Conservation (phyloP, 2,797 vertebrate species). For the Pseudochromis fuscus region DNA sequence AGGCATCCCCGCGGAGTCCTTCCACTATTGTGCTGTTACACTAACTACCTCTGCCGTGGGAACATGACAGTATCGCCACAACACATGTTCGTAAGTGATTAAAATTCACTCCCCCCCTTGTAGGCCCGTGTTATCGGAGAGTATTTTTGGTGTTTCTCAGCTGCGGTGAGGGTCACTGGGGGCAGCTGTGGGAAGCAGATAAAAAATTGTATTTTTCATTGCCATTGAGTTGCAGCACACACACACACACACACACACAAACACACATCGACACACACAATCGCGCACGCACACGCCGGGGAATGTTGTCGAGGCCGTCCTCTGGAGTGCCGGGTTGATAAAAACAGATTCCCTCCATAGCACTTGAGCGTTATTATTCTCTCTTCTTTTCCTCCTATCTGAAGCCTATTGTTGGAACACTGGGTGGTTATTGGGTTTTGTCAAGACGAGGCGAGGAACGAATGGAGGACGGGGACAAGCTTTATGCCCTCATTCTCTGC, state of each 20-base stretch:
- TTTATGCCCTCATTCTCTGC: conserved; percentile 58
- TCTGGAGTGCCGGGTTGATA: conserved; percentile 68
- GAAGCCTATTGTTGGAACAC: conserved; percentile 74
- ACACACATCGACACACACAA: conserved; percentile 16
- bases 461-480: conserved; percentile 49
- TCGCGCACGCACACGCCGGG: conserved; percentile 1
- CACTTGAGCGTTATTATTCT: conserved; percentile 72
- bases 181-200: conserved; percentile 76
- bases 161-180: conserved; percentile 66
- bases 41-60: conserved; percentile 76
- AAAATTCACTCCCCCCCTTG: conserved; percentile 72
- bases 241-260: conserved; percentile 8
- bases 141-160: conserved; percentile 62
- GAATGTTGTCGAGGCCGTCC: conserved; percentile 56
- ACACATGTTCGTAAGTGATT: conserved; percentile 83
- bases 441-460: conserved; percentile 57
- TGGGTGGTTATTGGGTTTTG: conserved; percentile 74
- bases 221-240: conserved; percentile 42
- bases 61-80: conserved; percentile 81
- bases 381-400: conserved; percentile 61
- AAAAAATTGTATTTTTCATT: conserved; percentile 69
- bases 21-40: conserved; percentile 70
- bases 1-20: conserved; percentile 72
- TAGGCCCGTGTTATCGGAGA: conserved; percentile 69
- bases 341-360: conserved; percentile 67